Evolutionary conservation across 2,797 vertebrate species (phyloP).

Genomic region (Cossypha niveicapilla): DNA sequence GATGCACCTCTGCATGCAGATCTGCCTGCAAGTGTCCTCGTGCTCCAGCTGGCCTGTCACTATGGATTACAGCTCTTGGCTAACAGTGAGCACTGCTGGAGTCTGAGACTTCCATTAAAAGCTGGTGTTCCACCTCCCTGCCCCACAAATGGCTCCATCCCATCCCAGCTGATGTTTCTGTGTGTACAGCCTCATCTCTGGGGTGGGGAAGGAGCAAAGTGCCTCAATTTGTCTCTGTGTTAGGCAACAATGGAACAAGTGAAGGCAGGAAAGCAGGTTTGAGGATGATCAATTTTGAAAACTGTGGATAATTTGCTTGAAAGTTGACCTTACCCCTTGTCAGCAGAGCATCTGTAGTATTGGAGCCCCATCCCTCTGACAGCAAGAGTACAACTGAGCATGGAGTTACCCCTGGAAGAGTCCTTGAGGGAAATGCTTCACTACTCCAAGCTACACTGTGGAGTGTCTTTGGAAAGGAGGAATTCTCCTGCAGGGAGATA

Average conservation of each 20-base stretch:
- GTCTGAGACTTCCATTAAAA: neutral
- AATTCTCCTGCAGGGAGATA: slow-evolving; percentile 13
- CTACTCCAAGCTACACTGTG: neutral
- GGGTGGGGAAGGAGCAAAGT: neutral
- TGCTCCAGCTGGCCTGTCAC: slow-evolving; percentile 53
- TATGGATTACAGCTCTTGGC: neutral
- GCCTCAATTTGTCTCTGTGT: neutral
- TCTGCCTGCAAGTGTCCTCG: neutral
- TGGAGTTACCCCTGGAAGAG: neutral
- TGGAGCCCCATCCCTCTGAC: neutral
- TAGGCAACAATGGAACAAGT: neutral
- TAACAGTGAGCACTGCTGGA: neutral
- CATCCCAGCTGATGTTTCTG: neutral
- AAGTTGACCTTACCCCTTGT: neutral
- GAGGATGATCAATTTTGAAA: neutral
- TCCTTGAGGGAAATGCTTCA: neutral
- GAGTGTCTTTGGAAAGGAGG: slow-evolving; percentile 6
- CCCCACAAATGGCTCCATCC: neutral
- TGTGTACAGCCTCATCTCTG: fast-evolving
- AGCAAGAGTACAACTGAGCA: neutral
- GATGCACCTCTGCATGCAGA: neutral
- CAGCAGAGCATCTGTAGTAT: neutral
- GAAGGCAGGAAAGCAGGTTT: neutral
- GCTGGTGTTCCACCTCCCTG: neutral
- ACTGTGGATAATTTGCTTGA: neutral